A percentile compares a stretch with the other conserved stretches of the same genome.
Conservation (phyloP, 2,113 vertebrate species). For the Sturnira hondurensis region DNA sequence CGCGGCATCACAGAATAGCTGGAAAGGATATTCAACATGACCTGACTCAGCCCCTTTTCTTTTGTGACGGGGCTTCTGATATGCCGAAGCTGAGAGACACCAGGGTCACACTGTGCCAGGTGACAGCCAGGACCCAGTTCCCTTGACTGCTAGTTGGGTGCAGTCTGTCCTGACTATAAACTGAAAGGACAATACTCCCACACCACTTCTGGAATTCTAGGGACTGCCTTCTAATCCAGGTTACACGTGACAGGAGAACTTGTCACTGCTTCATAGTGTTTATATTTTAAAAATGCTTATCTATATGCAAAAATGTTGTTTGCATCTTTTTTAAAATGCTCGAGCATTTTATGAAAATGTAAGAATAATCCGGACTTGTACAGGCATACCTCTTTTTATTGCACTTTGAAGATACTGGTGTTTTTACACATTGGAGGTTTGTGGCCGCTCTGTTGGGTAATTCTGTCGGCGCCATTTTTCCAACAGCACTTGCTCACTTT, state of each 20-base stretch:
- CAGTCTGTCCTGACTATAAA: neutral
- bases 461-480: neutral
- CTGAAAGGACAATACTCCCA: neutral
- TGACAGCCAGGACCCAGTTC: neutral
- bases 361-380: neutral
- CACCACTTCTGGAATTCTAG: neutral
- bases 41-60: neutral
- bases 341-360: constrained; percentile 1
- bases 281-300: neutral
- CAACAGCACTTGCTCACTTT: neutral
- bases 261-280: neutral
- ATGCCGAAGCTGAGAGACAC: neutral
- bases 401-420: neutral
- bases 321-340: neutral
- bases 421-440: neutral
- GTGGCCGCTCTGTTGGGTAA: neutral
- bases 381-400: neutral
- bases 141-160: neutral
- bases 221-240: neutral
- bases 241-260: neutral
- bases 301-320: neutral
- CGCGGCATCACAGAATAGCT: neutral
- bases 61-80: neutral
- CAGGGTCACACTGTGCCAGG: neutral
- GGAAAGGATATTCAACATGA: neutral